Percentiles rank a stretch among this genome's conserved stretches.
These are phyloP conservation scores for Maniola jurtina DNA, from an alignment of 1,140 invertebrate genomes.

Conservation along the genomic window DNA sequence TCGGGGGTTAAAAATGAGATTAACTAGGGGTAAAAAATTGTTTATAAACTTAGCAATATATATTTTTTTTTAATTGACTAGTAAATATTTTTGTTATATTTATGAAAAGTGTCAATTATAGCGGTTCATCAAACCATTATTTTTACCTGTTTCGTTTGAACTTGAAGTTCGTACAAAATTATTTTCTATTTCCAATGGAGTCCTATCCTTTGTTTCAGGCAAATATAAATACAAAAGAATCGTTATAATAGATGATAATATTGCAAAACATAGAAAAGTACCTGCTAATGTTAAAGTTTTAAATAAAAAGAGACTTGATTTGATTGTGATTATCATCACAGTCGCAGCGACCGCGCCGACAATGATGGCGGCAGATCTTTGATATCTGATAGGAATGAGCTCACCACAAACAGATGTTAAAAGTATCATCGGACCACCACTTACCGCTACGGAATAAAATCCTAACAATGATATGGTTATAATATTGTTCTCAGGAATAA, in stretches of 20 bases:
- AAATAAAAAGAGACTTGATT: background rate
- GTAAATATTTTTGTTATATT: too few species aligned
- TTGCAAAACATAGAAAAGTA: slow-evolving; percentile 14
- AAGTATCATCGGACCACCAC: slow-evolving; percentile 41
- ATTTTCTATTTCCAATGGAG: slow-evolving; percentile 18
- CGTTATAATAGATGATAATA: slow-evolving; percentile 7
- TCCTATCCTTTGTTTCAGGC: slow-evolving; percentile 29
- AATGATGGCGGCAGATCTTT: slow-evolving; percentile 1
- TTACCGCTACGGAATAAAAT: slow-evolving; percentile 36
- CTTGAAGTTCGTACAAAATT: slow-evolving; percentile 5
- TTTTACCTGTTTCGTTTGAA: too few species aligned
- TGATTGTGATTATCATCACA: background rate
- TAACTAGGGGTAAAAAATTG: too few species aligned
- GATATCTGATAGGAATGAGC: slow-evolving; percentile 26
- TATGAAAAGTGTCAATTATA: too few species aligned
- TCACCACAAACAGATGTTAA: slow-evolving; percentile 36
- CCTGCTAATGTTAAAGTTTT: slow-evolving; percentile 15
- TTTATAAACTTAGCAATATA: too few species aligned
- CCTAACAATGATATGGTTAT: slow-evolving; percentile 34
- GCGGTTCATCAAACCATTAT: too few species aligned
- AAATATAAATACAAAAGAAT: slow-evolving; percentile 17
- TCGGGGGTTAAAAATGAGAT: too few species aligned
- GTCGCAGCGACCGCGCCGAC: background rate
- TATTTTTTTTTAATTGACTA: too few species aligned
- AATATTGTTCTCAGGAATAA: slow-evolving; percentile 24